Evolutionary conservation across 1,140 invertebrate genomes (phyloP), one percentile per base, ranked within the genome.

Genomic region (Trichoplusia ni): DNA sequence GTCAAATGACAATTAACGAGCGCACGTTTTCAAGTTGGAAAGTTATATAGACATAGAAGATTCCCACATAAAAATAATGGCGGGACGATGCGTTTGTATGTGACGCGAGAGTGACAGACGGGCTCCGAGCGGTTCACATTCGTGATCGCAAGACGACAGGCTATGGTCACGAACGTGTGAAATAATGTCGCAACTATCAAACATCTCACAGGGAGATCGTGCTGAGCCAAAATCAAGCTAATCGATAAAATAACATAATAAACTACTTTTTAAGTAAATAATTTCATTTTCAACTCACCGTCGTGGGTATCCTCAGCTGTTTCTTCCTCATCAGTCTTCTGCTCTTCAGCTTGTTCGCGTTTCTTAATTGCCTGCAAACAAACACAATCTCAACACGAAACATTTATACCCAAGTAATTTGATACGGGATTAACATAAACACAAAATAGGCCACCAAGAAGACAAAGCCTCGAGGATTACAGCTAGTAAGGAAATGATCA

Each of bases 351-450:
- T 58, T 84, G 77, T 44, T 90, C 87, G 51, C 82, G 78, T 81
- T 90, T 90, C 68, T 90, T 90, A 62, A 90, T 90, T 53, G 86
- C 87, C 87, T 90, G 83, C 61, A 76, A 86, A 66, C 61, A 76
- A 78, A 69, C 60, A 54, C 2, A 29, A 11, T 13, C 37, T 59
- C 60, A 38, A 38, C 11, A 33, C 7, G n/a, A 21, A 35, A 3
- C 7, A 31, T 13, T 13, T 6, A 14, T 4, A 7, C 3, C 7
- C 7, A n/a, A 1, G 25, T 4, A 5, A 31, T 49, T 14, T 6
- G n/a, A 19, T 18, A 19, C 14, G 25, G 37, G 40, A 29, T 9
- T n/a, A 29, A 59, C 0, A 13, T 31, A 27, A 33, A 37, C 21
- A 49, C 18, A 44, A 42, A 61, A 54, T 23, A 54, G 37, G n/a